Evolutionary conservation across 2,888 invertebrate species (phyloP).

Genomic region (Sipha maydis): DNA sequence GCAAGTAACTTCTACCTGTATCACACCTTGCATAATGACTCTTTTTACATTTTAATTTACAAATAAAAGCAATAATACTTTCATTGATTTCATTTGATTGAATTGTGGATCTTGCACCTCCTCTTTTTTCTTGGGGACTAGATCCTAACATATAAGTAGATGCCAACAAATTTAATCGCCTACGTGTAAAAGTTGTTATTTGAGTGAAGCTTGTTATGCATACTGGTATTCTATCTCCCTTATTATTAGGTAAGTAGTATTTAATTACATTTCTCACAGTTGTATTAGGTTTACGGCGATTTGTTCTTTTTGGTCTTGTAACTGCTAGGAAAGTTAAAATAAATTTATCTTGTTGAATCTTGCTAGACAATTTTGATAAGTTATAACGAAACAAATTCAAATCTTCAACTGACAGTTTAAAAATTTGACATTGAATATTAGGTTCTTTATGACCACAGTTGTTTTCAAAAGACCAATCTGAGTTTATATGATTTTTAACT

Average conservation of each 20-base stretch:
- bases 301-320: too few species aligned
- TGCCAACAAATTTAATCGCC: too few species aligned
- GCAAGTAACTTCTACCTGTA: background rate
- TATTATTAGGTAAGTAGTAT: too few species aligned
- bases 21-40: background rate
- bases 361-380: background rate
- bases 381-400: conserved; percentile 19
- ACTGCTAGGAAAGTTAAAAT: too few species aligned
- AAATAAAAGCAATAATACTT: conserved; percentile 16
- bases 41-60: conserved; percentile 13
- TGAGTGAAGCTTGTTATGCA: too few species aligned
- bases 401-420: conserved; percentile 1
- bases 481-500: conserved; percentile 8
- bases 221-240: too few species aligned
- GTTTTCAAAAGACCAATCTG: background rate
- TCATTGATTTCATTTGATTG: conserved; percentile 9
- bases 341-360: too few species aligned
- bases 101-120: background rate
- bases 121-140: too few species aligned
- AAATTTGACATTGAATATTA: conserved; percentile 17
- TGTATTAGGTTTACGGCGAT: too few species aligned
- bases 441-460: conserved; percentile 9
- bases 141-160: too few species aligned
- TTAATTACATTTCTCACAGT: too few species aligned
- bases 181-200: too few species aligned